Percentiles rank a stretch among this genome's conserved stretches.
phyloP scores from a whole-genome alignment of 2,113 vertebrate genomes.

The Zosterops lateralis region DNA sequence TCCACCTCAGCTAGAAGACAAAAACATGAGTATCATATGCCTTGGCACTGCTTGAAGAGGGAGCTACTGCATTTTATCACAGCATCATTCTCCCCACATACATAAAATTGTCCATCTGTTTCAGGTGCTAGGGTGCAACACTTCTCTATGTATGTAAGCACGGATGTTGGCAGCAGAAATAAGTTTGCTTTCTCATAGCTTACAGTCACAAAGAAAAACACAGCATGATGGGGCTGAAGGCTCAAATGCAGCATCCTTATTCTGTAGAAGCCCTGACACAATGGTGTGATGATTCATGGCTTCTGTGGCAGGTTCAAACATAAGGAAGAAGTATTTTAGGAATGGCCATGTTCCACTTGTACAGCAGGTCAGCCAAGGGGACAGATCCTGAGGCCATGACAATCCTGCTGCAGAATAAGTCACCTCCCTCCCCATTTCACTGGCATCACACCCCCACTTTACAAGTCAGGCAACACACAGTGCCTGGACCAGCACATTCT shows the following conservation, averaged over 20 bases:
- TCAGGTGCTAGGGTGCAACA: neutral
- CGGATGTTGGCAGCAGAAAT: neutral
- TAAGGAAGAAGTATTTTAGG: neutral
- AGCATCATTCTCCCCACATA: neutral
- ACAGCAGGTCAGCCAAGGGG: neutral
- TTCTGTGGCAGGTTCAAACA: neutral
- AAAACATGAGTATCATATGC: conserved; percentile 12
- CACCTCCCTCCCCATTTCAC: neutral
- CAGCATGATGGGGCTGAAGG: neutral
- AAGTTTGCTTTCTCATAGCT: neutral
- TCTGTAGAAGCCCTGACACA: neutral
- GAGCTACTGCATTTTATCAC: neutral
- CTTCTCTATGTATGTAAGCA: neutral
- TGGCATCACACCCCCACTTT: neutral
- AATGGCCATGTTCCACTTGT: neutral
- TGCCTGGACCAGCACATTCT: neutral
- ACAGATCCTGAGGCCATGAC: neutral
- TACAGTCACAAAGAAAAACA: neutral
- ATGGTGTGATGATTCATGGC: fast-evolving
- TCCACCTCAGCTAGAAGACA: conserved; percentile 74
- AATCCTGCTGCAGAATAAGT: neutral
- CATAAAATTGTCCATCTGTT: neutral
- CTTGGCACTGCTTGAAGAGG: neutral
- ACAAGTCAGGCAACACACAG: neutral
- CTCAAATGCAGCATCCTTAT: neutral